These are phyloP conservation scores for Mimas tiliae DNA, from an alignment of 2,888 invertebrate species.

Conservation along the genomic window DNA sequence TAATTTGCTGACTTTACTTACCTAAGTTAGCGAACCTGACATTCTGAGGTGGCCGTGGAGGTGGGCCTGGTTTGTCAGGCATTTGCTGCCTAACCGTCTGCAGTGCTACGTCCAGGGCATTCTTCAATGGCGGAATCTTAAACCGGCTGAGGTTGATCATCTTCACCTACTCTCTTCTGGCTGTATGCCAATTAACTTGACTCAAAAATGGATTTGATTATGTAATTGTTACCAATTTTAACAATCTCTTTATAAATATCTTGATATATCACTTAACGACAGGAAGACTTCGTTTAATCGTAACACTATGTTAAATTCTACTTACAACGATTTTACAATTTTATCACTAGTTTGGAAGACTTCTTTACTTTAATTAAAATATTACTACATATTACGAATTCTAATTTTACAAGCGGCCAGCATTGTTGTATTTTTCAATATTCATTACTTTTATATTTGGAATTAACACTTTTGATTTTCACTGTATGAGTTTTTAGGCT, in stretches of 20 bases:
- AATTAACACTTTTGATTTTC: conserved; percentile 38
- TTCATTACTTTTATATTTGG: conserved; percentile 33
- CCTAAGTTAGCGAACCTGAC: conserved; percentile 83
- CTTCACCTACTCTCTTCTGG: conserved; percentile 34
- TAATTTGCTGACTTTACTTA: conserved; percentile 45
- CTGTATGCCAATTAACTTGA: conserved; percentile 24
- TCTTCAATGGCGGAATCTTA: conserved; percentile 89
- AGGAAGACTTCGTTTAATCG: conserved; percentile 51
- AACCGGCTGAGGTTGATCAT: conserved; percentile 83
- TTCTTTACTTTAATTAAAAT: conserved; percentile 75
- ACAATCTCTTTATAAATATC: background rate
- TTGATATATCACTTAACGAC: conserved; percentile 17
- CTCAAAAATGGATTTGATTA: conserved; percentile 2
- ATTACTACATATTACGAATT: conserved; percentile 40
- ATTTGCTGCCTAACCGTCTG: conserved; percentile 92
- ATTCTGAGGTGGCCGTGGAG: conserved; percentile 79
- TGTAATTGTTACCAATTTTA: conserved; percentile 5
- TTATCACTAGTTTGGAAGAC: conserved; percentile 73
- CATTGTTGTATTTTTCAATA: conserved; percentile 50
- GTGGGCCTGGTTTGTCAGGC: conserved; percentile 86
- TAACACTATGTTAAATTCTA: conserved; percentile 34
- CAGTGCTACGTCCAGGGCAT: conserved; percentile 92
- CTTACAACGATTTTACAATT: conserved; percentile 32
- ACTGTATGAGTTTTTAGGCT: conserved; percentile 37
- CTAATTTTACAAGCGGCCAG: conserved; percentile 57